Conservation (phyloP, 2,113 vertebrate genomes). For the Calypte anna region DNA sequence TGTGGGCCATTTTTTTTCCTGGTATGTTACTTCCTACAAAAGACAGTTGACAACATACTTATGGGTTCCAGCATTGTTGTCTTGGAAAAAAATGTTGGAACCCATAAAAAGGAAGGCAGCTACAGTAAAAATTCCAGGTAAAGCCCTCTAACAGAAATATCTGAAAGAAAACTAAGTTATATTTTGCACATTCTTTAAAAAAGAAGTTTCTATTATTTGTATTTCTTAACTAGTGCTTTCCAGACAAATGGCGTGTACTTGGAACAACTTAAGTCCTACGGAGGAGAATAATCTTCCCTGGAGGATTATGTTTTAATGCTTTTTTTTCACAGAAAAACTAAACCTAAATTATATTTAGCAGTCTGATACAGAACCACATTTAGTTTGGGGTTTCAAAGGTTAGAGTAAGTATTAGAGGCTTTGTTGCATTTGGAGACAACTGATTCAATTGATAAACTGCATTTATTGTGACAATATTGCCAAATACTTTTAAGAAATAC, state of each 20-base stretch:
- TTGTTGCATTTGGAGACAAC: not conserved
- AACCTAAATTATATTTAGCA: not conserved
- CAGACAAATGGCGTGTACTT: not conserved
- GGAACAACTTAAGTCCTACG: not conserved
- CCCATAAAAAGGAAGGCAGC: not conserved
- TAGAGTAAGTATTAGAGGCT: not conserved
- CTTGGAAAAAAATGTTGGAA: not conserved
- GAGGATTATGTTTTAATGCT: not conserved
- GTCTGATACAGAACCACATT: not conserved
- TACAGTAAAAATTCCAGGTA: not conserved
- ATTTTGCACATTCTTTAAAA: not conserved
- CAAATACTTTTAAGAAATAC: not conserved
- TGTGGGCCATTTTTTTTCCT: not conserved
- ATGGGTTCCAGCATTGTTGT: not conserved
- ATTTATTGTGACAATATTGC: not conserved
- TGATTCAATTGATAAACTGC: not conserved
- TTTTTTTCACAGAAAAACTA: not conserved
- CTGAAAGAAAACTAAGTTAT: not conserved
- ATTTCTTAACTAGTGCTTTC: not conserved
- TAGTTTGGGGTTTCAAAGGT: not conserved
- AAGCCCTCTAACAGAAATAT: not conserved
- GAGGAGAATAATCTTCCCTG: not conserved
- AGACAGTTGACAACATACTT: not conserved
- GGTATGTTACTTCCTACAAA: not conserved
- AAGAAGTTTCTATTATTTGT: not conserved